Base-by-base conservation (phyloP, 2,113 vertebrate species). In the Perca flavescens region DNA sequence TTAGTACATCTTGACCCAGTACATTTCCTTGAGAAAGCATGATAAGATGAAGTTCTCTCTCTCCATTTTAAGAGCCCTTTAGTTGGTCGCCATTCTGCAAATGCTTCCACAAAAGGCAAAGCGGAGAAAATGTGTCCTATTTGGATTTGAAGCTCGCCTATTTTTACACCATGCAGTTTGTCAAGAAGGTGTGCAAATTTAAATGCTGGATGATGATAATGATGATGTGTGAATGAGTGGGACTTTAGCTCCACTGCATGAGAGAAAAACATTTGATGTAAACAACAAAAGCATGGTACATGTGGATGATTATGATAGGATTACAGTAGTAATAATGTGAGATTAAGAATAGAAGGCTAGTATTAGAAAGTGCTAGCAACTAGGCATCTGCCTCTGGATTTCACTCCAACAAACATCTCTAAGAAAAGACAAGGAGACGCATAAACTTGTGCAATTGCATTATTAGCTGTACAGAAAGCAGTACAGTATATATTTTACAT, bases 311-410 rank as follows among this genome's bases (percentile, higher is more conserved):
- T 94, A 93, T 74, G 87, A 87, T 80, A 58, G 84, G 91, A 93
- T 94, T 91, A 88, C 72, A 85, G 87, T 81, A 63, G 89, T 81
- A 90, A 90, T 91, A 91, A 93, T 92, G 81, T 88, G 79, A 93
- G 92, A 94, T 94, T 92, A 93, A 84, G 84, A 92, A 90, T 64
- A 79, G 78, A 65, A 80, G 65, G 69, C 49, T 82, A 66, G 82
- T 84, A 77, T 88, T 84, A 80, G 49, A 86, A 90, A 86, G 86
- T 86, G 79, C 64, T 74, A 67, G 74, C 74, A 76, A 75, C 80
- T 40, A 56, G 34, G 64, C 63, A 62, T 54, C 22, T 17, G 67
- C 73, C 50, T 77, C 73, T 71, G 49, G 60, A 88, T 64, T 77
- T 31, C 67, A 62, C 25, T 25, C 47, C 60, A 62, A 54, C 6